Conservation (phyloP, 2,888 invertebrate genomes). For the Endotricha flammealis region DNA sequence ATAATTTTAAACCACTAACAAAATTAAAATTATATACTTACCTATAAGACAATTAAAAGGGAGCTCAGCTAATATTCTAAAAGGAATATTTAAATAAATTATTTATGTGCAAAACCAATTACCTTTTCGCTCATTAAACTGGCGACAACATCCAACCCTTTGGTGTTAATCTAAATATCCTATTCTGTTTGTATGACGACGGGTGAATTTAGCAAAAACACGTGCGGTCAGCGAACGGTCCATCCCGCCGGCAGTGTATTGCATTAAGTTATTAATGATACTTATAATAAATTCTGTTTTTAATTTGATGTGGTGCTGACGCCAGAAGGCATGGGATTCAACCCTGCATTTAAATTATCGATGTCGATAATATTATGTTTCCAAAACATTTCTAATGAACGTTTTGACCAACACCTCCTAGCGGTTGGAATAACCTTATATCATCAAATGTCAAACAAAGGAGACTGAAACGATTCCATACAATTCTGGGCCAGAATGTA, state of each 20-base stretch:
- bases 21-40: no score
- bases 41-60: no score
- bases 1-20: no score
- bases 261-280: conserved; percentile 68
- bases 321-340: conserved; percentile 30
- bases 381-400: no score
- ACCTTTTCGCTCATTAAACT: conserved; percentile 35
- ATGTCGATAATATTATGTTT: conserved; percentile 3
- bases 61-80: no score
- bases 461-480: no score
- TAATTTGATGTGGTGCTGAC: conserved; percentile 58
- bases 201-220: conserved; percentile 54
- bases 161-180: conserved; percentile 65
- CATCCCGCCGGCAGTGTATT: conserved; percentile 40
- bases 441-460: no score
- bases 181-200: conserved; percentile 59
- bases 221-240: conserved; percentile 45
- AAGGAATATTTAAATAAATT: conserved; percentile 22
- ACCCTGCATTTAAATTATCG: conserved; percentile 6
- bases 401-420: no score
- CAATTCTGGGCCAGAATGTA: no score
- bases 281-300: conserved; percentile 74
- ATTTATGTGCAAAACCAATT: conserved; percentile 46
- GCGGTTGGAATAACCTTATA: no score
- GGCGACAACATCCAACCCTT: conserved; percentile 27